A percentile compares a stretch with the other conserved stretches of the same genome.
phyloP scores from a whole-genome alignment of 2,113 vertebrate species.

The Lampris incognitus region DNA sequence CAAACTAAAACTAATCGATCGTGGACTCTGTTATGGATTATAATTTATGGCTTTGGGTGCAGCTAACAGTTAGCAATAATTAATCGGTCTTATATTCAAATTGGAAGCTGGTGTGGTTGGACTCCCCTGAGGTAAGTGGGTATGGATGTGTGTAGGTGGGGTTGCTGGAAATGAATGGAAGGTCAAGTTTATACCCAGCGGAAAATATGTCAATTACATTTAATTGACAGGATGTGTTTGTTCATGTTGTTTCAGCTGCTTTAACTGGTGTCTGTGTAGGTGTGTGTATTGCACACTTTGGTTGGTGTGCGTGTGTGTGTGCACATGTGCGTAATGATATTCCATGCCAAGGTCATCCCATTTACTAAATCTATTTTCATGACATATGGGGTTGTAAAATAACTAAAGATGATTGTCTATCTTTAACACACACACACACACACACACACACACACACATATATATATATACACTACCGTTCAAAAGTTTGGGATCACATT shows the following conservation, averaged over 20 bases:
- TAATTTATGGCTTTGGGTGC: slow-evolving; percentile 61
- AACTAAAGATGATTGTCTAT: too few species aligned
- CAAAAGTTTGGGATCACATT: too few species aligned
- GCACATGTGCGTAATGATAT: background rate
- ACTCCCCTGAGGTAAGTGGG: slow-evolving; percentile 48
- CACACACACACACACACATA: too few species aligned
- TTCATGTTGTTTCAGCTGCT: slow-evolving; percentile 1
- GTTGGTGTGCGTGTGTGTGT: background rate
- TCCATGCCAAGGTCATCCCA: too few species aligned
- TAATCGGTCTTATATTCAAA: slow-evolving; percentile 55
- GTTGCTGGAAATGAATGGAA: slow-evolving; percentile 2
- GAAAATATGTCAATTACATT: slow-evolving; percentile 57
- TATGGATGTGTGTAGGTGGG: slow-evolving; percentile 46
- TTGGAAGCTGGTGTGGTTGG: slow-evolving; percentile 43
- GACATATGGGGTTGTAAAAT: too few species aligned
- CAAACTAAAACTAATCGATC: slow-evolving; percentile 61
- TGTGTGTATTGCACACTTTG: background rate
- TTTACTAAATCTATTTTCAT: too few species aligned
- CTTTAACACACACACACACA: too few species aligned
- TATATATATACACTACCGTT: too few species aligned
- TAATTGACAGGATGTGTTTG: slow-evolving; percentile 52
- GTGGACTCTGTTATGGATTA: slow-evolving; percentile 35
- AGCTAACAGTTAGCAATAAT: slow-evolving; percentile 52
- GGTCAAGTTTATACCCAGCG: slow-evolving; percentile 42
- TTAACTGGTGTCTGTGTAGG: background rate